A percentile compares a stretch with the other conserved stretches of the same genome.
Evolutionary conservation across 2,113 vertebrate species (phyloP).

Genomic region (Lagenorhynchus albirostris): DNA sequence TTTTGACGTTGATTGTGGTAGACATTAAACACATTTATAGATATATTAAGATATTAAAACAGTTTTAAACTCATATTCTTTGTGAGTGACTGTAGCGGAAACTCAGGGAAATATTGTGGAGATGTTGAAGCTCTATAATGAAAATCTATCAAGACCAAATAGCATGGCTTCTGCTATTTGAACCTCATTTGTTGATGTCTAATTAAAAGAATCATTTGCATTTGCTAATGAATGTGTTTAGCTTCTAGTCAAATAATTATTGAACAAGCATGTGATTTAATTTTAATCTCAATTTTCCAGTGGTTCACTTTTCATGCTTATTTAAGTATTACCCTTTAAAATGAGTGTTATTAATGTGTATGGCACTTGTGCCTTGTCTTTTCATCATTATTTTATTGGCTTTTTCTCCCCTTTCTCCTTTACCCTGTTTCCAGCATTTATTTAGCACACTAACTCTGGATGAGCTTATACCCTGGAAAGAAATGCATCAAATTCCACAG

Average conservation of each 20-base stretch:
- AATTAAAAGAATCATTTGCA: slow-evolving; percentile 74
- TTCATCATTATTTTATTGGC: neutral
- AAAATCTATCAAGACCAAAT: neutral
- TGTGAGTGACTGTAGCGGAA: neutral
- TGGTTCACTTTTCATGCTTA: neutral
- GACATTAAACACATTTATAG: neutral
- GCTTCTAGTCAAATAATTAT: slow-evolving; percentile 59
- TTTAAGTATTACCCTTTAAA: neutral
- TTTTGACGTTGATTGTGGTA: neutral
- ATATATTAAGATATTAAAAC: neutral
- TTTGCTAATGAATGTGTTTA: slow-evolving; percentile 64
- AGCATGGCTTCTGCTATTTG: neutral
- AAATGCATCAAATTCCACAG: slow-evolving; percentile 26
- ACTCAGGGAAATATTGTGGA: neutral
- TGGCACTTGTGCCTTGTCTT: neutral
- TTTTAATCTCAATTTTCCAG: slow-evolving; percentile 46
- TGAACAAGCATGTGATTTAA: slow-evolving; percentile 47
- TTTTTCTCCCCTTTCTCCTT: neutral
- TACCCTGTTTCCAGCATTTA: neutral
- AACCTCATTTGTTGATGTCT: slow-evolving; percentile 50
- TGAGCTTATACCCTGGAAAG: slow-evolving; percentile 18
- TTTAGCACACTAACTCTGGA: neutral
- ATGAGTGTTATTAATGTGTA: neutral
- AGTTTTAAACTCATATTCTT: neutral
- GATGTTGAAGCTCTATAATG: neutral